phyloP scores from a whole-genome alignment of 2,113 vertebrate species.

The Dasyurus viverrinus region DNA sequence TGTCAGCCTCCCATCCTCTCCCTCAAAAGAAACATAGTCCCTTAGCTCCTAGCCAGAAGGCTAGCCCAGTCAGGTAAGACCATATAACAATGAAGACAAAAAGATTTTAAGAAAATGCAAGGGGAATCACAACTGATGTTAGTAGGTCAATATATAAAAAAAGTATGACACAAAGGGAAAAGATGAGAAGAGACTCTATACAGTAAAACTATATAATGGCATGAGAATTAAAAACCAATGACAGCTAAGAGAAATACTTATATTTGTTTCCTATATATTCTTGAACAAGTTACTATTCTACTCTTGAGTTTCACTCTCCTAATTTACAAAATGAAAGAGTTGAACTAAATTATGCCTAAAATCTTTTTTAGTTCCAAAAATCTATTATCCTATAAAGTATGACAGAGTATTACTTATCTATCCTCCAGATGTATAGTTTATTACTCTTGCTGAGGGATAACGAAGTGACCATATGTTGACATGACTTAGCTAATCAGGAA shows the following conservation, averaged over 20 bases:
- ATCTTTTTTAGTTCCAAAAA: neutral
- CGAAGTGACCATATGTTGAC: neutral
- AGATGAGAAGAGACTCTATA: neutral
- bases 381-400: neutral
- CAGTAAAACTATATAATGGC: neutral
- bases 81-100: neutral
- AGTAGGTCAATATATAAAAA: neutral
- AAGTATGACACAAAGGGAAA: neutral
- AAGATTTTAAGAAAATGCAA: neutral
- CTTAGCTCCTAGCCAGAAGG: neutral
- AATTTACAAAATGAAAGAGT: neutral
- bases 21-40: neutral
- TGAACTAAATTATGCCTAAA: neutral
- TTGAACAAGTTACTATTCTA: neutral
- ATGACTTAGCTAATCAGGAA: conserved; percentile 1
- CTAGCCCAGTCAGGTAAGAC: neutral
- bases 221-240: neutral
- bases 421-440: neutral
- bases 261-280: neutral
- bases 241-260: neutral
- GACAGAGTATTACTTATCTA: neutral
- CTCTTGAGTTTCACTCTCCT: neutral
- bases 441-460: neutral
- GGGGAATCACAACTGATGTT: neutral
- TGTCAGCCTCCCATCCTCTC: neutral